Base-by-base conservation (phyloP, 1,140 invertebrate genomes). In the Sipha flava region DNA sequence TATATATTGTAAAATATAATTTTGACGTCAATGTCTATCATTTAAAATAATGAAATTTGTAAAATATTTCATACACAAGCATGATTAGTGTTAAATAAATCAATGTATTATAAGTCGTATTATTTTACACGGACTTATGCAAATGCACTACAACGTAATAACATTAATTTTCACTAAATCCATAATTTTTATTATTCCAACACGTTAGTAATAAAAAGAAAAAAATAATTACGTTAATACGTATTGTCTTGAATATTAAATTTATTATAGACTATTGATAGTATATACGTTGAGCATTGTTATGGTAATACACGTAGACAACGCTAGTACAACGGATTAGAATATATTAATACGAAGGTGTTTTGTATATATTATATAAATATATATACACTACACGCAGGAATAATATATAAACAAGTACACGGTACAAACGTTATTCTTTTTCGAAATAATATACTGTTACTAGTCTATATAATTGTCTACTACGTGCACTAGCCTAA, bases 211-310 rank as follows among this genome's bases (percentile, higher is more conserved):
- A 23, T 66, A 66, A 66, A 66, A 66, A 34, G 37, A 66, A 14
- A 49, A 49, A 3, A 66, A 66, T 66, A 66, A 66, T 43, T 43
- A 66, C 62, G 62, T 66, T 66, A 66, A 66, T 66, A 66, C 43
- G 62, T 66, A 66, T 66, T 66, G 62, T 66, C 62, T 66, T 66
- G 62, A 66, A 66, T 66, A 23, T 66, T 66, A 40, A 66, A 66
- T 66, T 66, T 66, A 66, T 66, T 66, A 66, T 66, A 66, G 31
- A 64, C 59, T 59, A 37, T 62, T 31, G 14, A 49, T n/a, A 6
- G 6, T n/a, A n/a, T 49, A n/a, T 49, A 49, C 14, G 6, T 49
- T n/a, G 62, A 66, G 34, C 62, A 66, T 66, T 66, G 62, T 66
- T 66, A 66, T 66, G 62, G 62, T 66, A 66, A 66, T 66, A 34